These are phyloP conservation scores for Sceloporus tristichus DNA, from an alignment of 2,113 vertebrate genomes.

Conservation along the genomic window DNA sequence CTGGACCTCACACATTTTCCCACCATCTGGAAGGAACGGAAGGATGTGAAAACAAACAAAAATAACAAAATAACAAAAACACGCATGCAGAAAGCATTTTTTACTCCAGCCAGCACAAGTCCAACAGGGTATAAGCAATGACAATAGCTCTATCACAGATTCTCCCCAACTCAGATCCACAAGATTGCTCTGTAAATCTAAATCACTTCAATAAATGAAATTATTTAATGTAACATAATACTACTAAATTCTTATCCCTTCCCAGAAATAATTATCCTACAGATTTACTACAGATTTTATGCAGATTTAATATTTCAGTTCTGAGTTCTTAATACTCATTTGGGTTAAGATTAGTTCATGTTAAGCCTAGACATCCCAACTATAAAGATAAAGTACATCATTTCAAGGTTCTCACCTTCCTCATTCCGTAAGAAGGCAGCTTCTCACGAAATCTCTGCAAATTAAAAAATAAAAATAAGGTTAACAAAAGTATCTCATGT, in stretches of 20 bases:
- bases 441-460: slow-evolving; percentile 91
- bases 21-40: background rate
- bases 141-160: too few relatives aligned
- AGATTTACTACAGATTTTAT: too few relatives aligned
- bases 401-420: slow-evolving; percentile 79
- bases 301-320: background rate
- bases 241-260: background rate
- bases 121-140: background rate
- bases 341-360: background rate
- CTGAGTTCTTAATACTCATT: background rate
- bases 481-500: background rate
- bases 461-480: slow-evolving; percentile 36
- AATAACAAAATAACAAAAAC: background rate
- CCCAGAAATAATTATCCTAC: background rate
- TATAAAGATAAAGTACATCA: background rate
- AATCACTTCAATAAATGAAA: background rate
- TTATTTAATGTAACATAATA: background rate
- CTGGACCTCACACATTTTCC: background rate
- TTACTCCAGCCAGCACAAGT: too few relatives aligned
- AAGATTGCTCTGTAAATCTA: background rate
- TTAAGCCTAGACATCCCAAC: background rate
- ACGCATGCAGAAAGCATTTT: background rate
- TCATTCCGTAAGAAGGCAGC: slow-evolving; percentile 90
- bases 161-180: background rate
- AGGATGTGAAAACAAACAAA: background rate